A percentile compares a stretch with the other conserved stretches of the same genome.
These are phyloP conservation scores for Rostratula benghalensis DNA, from an alignment of 2,113 vertebrate species.

Conservation along the genomic window DNA sequence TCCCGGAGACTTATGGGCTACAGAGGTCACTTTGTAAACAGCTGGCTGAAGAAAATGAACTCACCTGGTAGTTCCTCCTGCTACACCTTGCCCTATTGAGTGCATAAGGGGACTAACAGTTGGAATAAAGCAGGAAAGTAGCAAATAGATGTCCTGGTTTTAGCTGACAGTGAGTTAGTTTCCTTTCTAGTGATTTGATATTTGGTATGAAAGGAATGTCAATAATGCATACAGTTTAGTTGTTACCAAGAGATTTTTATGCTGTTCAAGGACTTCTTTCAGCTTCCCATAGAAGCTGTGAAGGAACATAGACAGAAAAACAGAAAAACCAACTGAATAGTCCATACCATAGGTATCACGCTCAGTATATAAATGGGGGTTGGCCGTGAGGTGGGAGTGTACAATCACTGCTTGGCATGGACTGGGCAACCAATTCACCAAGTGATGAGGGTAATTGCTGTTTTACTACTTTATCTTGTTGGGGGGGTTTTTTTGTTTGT, in stretches of 20 bases:
- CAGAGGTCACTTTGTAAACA: background rate
- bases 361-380: background rate
- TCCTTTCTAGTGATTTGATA: background rate
- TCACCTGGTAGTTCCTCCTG: background rate
- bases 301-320: background rate
- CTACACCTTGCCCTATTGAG: background rate
- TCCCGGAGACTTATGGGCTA: background rate
- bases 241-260: background rate
- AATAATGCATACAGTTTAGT: background rate
- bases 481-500: too few species aligned
- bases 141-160: background rate
- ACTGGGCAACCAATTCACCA: background rate
- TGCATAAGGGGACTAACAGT: rapidly evolving
- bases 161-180: background rate
- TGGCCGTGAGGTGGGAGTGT: background rate
- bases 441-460: background rate
- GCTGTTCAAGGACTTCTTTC: background rate
- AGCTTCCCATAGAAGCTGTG: background rate
- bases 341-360: background rate
- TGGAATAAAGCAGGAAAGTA: background rate
- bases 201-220: background rate
- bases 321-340: background rate
- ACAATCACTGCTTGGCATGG: background rate
- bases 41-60: background rate
- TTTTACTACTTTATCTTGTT: background rate